Conservation (phyloP, 2,797 vertebrate genomes). For the Astyanax mexicanus region DNA sequence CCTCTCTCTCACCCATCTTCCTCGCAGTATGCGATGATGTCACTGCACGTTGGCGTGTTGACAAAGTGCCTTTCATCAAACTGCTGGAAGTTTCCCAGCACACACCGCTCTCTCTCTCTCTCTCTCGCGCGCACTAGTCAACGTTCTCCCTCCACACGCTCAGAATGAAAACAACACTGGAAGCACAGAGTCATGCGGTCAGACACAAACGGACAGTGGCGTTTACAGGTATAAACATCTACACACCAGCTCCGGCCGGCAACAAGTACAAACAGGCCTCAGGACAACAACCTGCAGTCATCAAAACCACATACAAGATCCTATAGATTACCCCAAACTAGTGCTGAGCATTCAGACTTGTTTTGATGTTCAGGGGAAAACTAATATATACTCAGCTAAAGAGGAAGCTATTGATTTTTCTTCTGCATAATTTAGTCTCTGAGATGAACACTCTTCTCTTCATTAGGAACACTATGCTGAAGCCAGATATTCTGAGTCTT, state of each 20-base stretch:
- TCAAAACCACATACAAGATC: background rate
- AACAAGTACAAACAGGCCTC: background rate
- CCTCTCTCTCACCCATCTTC: slow-evolving; percentile 25
- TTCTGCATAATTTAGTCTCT: no score
- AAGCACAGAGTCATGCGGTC: background rate
- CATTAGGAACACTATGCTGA: no score
- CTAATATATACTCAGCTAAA: no score
- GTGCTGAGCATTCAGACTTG: background rate
- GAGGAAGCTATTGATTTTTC: no score
- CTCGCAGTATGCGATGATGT: slow-evolving; percentile 49
- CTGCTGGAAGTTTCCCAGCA: slow-evolving; percentile 36
- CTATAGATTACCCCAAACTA: background rate
- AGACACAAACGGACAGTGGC: background rate
- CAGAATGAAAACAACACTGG: slow-evolving; percentile 18
- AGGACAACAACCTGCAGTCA: background rate
- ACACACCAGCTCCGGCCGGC: no score
- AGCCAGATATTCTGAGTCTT: no score
- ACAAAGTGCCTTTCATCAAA: slow-evolving; percentile 35
- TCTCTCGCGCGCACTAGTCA: background rate
- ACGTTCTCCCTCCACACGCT: background rate
- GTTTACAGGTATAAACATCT: background rate
- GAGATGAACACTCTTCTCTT: no score
- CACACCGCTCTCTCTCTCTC: slow-evolving; percentile 2
- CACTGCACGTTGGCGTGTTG: slow-evolving; percentile 44
- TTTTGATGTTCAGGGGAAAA: no score